A percentile compares a stretch with the other conserved stretches of the same genome.
These are phyloP conservation scores for Trogon melanurus DNA, from an alignment of 2,113 vertebrate genomes.

Conservation along the genomic window DNA sequence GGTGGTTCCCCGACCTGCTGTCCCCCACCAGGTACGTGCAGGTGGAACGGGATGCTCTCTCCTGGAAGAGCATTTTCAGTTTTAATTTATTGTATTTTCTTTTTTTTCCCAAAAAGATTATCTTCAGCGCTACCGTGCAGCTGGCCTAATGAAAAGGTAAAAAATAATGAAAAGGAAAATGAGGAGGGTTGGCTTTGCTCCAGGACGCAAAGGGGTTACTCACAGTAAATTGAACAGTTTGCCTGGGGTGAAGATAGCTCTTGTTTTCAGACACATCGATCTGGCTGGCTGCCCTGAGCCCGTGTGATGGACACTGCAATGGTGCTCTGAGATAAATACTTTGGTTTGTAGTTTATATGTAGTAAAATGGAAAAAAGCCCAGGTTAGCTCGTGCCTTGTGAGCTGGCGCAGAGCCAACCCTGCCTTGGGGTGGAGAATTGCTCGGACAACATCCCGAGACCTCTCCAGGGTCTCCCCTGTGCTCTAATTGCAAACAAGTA, in stretches of 20 bases:
- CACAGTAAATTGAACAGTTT: not conserved
- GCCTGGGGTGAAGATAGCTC: not conserved
- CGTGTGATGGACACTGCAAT: fast-evolving
- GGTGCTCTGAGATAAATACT: fast-evolving
- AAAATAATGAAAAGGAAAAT: not conserved
- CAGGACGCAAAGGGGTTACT: not conserved
- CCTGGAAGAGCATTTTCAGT: fast-evolving
- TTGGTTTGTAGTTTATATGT: fast-evolving
- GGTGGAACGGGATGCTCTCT: not conserved
- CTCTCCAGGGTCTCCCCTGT: not conserved
- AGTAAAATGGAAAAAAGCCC: not conserved
- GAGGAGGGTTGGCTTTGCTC: not conserved
- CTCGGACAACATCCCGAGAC: fast-evolving
- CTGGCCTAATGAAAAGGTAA: not conserved
- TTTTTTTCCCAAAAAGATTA: fast-evolving
- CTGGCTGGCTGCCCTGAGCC: not conserved
- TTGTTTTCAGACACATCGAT: fast-evolving
- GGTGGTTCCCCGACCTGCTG: fast-evolving
- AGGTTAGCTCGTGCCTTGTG: fast-evolving
- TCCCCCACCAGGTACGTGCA: not conserved
- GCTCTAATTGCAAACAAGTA: fast-evolving
- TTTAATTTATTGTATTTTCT: fast-evolving
- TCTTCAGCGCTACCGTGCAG: not conserved
- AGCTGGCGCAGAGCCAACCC: fast-evolving
- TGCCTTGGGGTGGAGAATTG: not conserved